These are phyloP conservation scores for Camponotus vicinus DNA, from an alignment of 1,140 invertebrate genomes.

Conservation along the genomic window DNA sequence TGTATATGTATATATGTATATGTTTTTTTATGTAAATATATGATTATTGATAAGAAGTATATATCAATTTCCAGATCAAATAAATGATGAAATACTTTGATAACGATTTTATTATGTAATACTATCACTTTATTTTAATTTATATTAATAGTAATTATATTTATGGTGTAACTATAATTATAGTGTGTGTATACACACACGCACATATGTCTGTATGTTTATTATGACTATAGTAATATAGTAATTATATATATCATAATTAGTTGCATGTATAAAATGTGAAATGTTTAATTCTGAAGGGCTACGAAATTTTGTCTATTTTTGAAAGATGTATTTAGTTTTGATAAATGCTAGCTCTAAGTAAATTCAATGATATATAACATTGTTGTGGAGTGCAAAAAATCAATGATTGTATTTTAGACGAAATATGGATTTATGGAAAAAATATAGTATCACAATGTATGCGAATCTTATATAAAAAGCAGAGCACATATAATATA, in stretches of 20 bases:
- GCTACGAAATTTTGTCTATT: no score
- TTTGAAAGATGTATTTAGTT: no score
- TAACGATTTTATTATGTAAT: conserved; percentile 44
- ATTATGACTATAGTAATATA: conserved; percentile 14
- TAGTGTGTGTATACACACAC: background rate
- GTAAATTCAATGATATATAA: no score
- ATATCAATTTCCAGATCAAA: background rate
- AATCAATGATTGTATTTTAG: no score
- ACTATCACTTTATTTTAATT: conserved; percentile 30
- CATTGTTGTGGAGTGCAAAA: no score
- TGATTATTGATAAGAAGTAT: background rate
- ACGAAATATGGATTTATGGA: no score
- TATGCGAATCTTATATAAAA: no score
- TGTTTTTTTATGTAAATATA: conserved; percentile 13
- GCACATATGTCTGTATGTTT: no score
- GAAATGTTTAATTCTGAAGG: conserved; percentile 15
- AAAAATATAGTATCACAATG: no score
- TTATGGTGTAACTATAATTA: background rate
- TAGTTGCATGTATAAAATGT: conserved; percentile 34
- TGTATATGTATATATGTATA: conserved; percentile 2
- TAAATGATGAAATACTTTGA: conserved; percentile 32
- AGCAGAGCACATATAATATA: no score
- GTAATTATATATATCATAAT: background rate
- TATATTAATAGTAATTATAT: conserved; percentile 14
- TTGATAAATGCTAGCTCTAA: no score